Conservation (phyloP, 23 tunicate genomes). For the Halocynthia roretzi region DNA sequence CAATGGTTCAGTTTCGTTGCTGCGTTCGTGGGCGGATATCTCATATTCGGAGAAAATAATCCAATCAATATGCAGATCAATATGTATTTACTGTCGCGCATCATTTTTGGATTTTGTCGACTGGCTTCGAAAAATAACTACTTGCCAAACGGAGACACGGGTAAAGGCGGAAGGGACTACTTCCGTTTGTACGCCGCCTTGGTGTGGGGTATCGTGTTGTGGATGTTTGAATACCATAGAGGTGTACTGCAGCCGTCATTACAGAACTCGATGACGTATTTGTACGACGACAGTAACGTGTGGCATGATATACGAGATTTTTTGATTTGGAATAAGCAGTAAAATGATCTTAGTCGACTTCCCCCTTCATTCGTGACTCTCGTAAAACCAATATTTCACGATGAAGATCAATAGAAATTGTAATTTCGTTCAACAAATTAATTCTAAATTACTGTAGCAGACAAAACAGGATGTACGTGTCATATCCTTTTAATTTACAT, state of each 20-base stretch:
- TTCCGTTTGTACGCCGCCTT: conserved; percentile 71
- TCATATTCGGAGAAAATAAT: conserved; percentile 77
- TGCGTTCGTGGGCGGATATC: conserved; percentile 62
- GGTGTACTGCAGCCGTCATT: conserved; percentile 70
- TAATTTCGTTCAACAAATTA: no score
- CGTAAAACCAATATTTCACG: no score
- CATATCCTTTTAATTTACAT: no score
- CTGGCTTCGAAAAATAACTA: conserved; percentile 65
- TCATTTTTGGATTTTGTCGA: conserved; percentile 72
- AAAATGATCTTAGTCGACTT: no score
- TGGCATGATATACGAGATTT: conserved; percentile 77
- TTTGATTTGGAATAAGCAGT: conserved; percentile 10
- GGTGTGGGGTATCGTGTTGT: conserved; percentile 84
- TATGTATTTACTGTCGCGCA: conserved; percentile 89
- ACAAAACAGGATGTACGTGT: no score
- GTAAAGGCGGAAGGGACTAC: conserved; percentile 66
- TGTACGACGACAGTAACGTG: conserved; percentile 66
- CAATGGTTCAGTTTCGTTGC: conserved; percentile 48
- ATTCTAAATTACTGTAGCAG: no score
- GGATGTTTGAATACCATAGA: conserved; percentile 74
- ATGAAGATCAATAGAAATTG: no score
- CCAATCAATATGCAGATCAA: conserved; percentile 88
- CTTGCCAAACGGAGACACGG: conserved; percentile 47
- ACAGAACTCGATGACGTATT: conserved; percentile 72
- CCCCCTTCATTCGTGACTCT: no score